These are phyloP conservation scores for Saxidomus purpurata DNA, from an alignment of 1,140 invertebrate species.

Conservation along the genomic window DNA sequence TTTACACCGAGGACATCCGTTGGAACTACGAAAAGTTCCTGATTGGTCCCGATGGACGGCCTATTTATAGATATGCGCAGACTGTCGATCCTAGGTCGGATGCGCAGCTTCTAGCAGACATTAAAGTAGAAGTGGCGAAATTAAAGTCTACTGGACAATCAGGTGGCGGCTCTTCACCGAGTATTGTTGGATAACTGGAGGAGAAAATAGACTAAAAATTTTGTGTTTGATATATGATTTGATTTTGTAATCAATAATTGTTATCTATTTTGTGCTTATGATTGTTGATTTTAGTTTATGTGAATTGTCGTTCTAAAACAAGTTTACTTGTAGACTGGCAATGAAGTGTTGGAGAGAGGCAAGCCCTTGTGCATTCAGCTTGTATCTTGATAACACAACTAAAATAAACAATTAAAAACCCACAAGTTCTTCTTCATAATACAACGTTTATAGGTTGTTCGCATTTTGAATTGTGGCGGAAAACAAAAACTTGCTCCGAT, in stretches of 20 bases:
- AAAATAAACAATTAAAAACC: background rate
- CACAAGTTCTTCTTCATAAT: too few species aligned
- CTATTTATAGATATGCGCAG: slow-evolving; percentile 65
- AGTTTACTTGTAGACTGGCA: background rate
- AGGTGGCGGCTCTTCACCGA: background rate
- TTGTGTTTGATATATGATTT: background rate
- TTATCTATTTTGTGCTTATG: background rate
- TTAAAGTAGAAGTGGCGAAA: slow-evolving; percentile 37
- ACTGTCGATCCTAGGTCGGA: slow-evolving; percentile 14
- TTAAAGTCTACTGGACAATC: slow-evolving; percentile 6
- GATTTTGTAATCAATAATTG: background rate
- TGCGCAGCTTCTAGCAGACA: slow-evolving; percentile 38
- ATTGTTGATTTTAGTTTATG: background rate
- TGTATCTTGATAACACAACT: slow-evolving; percentile 27
- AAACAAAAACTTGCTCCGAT: too few species aligned
- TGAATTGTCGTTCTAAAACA: slow-evolving; percentile 37
- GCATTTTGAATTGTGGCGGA: too few species aligned
- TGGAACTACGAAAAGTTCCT: slow-evolving; percentile 90
- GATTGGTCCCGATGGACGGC: slow-evolving; percentile 86
- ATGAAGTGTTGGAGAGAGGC: slow-evolving; percentile 1
- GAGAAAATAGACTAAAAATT: background rate
- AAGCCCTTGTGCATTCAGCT: slow-evolving; percentile 47
- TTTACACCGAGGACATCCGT: slow-evolving; percentile 86
- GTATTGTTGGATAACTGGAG: background rate
- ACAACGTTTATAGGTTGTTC: too few species aligned